These are phyloP conservation scores for Drosophila gunungcola DNA, from an alignment of 1,140 invertebrate species.

Conservation along the genomic window DNA sequence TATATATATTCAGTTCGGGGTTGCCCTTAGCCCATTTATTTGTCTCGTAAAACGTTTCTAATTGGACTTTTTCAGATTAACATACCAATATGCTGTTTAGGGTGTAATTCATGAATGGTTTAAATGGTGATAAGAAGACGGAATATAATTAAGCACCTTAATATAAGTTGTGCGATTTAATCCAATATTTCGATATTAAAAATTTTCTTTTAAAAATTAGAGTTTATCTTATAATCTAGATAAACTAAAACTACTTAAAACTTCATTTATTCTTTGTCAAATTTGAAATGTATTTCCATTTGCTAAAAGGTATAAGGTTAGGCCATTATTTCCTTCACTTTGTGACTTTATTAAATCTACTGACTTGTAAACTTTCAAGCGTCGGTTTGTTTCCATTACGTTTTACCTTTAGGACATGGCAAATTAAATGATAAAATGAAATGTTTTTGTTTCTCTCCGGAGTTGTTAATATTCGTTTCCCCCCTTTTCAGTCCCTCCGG, in stretches of 20 bases:
- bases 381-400: conserved; percentile 33
- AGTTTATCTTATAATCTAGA: too few species aligned
- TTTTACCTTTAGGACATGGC: conserved; percentile 31
- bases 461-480: conserved; percentile 48
- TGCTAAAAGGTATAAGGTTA: neutral
- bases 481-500: neutral
- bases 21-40: conserved; percentile 14
- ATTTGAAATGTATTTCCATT: neutral
- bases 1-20: conserved; percentile 34
- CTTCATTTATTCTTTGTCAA: neutral
- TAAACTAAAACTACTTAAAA: too few species aligned
- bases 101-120: conserved; percentile 13
- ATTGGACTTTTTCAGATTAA: conserved; percentile 40
- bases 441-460: conserved; percentile 33
- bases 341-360: conserved; percentile 19
- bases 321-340: conserved; percentile 11
- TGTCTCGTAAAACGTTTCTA: conserved; percentile 35
- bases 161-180: too few species aligned
- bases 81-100: conserved; percentile 13
- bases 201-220: too few species aligned
- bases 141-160: too few species aligned
- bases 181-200: too few species aligned
- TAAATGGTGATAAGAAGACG: neutral
- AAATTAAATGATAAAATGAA: conserved; percentile 60
- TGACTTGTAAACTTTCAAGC: conserved; percentile 1